These are phyloP conservation scores for Leucophenga montana DNA, from an alignment of 2,888 invertebrate genomes.

Conservation along the genomic window DNA sequence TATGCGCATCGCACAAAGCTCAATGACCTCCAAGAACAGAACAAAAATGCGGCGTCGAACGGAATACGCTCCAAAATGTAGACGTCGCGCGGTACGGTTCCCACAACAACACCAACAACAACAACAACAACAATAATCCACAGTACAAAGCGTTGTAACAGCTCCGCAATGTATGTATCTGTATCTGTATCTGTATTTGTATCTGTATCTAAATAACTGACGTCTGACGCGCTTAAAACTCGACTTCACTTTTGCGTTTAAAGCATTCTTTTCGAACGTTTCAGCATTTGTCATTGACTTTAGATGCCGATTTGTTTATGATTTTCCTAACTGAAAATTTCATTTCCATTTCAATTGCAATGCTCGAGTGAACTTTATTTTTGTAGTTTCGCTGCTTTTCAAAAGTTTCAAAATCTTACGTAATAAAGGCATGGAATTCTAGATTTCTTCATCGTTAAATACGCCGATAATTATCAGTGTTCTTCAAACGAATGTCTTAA, in stretches of 20 bases:
- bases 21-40: constrained; percentile 58
- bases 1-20: constrained; percentile 48
- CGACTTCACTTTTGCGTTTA: too few relatives aligned
- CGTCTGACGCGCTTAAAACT: too few relatives aligned
- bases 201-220: not conserved
- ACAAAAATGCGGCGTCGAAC: not conserved
- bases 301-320: too few relatives aligned
- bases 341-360: constrained; percentile 7
- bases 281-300: too few relatives aligned
- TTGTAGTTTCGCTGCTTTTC: not conserved
- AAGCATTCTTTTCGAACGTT: too few relatives aligned
- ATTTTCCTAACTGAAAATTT: not conserved
- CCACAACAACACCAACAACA: constrained; percentile 20
- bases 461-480: not conserved
- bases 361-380: not conserved
- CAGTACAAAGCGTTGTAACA: constrained; percentile 53
- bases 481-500: not conserved
- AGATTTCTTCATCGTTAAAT: not conserved
- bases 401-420: too few relatives aligned
- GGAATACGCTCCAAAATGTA: too few relatives aligned
- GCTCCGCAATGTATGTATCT: constrained; percentile 49
- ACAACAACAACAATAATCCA: constrained; percentile 31
- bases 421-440: too few relatives aligned
- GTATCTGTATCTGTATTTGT: too few relatives aligned
- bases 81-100: too few relatives aligned